Conservation (phyloP, 2,888 invertebrate genomes). For the Urechis unicinctus region DNA sequence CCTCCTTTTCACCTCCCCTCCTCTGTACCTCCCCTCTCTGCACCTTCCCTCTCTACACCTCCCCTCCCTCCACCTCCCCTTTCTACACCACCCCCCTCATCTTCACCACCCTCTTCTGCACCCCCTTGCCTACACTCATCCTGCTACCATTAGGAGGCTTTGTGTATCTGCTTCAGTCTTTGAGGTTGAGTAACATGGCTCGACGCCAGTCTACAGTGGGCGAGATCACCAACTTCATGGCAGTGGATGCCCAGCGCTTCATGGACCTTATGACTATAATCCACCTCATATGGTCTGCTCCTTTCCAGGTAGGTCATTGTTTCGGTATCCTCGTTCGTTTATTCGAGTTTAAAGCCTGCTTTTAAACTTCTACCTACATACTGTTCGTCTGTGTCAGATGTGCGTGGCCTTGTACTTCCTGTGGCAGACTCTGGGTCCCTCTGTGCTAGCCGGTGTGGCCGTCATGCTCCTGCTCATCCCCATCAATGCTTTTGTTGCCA, state of each 20-base stretch:
- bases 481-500: constrained; percentile 11
- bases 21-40: no score
- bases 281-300: constrained; percentile 20
- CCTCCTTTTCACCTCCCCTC: no score
- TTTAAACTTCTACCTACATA: no score
- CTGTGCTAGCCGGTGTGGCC: constrained; percentile 10
- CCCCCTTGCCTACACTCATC: no score
- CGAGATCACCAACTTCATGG: constrained; percentile 50
- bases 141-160: no score
- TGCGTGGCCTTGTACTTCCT: constrained; percentile 59
- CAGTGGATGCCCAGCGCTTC: constrained; percentile 19
- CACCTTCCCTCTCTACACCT: no score
- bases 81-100: no score
- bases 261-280: constrained; percentile 17
- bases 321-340: background rate
- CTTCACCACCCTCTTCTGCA: no score
- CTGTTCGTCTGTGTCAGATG: constrained; percentile 52
- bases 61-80: no score
- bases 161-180: background rate
- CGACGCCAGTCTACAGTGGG: constrained; percentile 44
- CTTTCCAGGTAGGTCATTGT: constrained; percentile 51
- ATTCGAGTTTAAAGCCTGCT: no score
- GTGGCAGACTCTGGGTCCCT: constrained; percentile 12
- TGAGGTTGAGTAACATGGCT: constrained; percentile 37
- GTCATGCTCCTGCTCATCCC: constrained; percentile 11